These are phyloP conservation scores for Drosophila erecta DNA, from an alignment of 1,140 invertebrate genomes.

Conservation along the genomic window DNA sequence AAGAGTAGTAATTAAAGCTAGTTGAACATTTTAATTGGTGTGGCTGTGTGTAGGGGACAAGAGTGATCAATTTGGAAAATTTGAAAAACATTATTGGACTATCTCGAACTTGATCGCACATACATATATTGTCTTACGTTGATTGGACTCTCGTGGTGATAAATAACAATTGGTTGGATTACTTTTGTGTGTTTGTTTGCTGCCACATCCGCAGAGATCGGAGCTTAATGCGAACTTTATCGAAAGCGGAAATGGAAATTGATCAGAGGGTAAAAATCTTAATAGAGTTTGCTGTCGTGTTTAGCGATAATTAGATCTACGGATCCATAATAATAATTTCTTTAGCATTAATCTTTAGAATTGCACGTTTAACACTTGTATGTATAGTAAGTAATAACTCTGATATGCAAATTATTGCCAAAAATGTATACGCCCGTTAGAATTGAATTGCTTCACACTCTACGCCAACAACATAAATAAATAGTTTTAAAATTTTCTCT, in stretches of 20 bases:
- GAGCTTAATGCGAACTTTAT: slow-evolving; percentile 69
- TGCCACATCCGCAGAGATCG: slow-evolving; percentile 73
- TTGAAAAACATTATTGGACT: slow-evolving; percentile 8
- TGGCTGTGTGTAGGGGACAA: slow-evolving; percentile 13
- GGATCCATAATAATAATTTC: slow-evolving; percentile 35
- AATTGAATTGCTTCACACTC: slow-evolving; percentile 37
- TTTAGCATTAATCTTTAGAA: slow-evolving; percentile 61
- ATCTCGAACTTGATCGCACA: slow-evolving; percentile 12
- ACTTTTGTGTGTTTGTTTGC: slow-evolving; percentile 58
- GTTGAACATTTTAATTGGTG: slow-evolving; percentile 65
- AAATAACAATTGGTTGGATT: slow-evolving; percentile 50
- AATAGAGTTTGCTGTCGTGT: slow-evolving; percentile 17
- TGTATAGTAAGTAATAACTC: slow-evolving; percentile 38
- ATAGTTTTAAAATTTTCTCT: slow-evolving; percentile 37
- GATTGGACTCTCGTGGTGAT: slow-evolving; percentile 32
- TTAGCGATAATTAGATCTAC: slow-evolving; percentile 31
- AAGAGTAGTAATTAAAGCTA: slow-evolving; percentile 50
- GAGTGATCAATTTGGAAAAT: slow-evolving; percentile 10
- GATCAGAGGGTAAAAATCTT: slow-evolving; percentile 27
- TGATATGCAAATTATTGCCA: slow-evolving; percentile 77
- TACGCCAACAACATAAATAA: slow-evolving; percentile 55
- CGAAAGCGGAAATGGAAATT: slow-evolving; percentile 24
- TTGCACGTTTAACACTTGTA: slow-evolving; percentile 62
- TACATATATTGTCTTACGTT: slow-evolving; percentile 51
- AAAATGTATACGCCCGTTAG: slow-evolving; percentile 42